Evolutionary conservation across 2,797 vertebrate genomes (phyloP).

Genomic region (Myiotriccus ornatus): DNA sequence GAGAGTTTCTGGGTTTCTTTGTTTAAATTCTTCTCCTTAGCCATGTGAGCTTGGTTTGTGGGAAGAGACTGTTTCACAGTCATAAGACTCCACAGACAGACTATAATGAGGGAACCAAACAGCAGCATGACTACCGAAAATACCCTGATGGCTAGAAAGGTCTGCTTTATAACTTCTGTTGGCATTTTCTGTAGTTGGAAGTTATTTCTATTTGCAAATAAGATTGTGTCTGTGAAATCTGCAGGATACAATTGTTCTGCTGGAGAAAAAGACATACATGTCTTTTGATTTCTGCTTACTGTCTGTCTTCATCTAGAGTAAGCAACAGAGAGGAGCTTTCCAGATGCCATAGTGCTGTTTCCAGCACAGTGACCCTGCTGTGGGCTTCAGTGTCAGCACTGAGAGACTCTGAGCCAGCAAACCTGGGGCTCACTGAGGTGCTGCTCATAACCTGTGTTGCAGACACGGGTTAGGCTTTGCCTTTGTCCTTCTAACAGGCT

Average conservation of each 20-base stretch:
- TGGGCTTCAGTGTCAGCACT: neutral
- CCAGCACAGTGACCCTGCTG: neutral
- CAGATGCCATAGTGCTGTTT: neutral
- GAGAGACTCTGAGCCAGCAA: neutral
- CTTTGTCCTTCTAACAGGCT: neutral
- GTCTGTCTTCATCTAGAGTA: neutral
- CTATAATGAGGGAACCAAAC: neutral
- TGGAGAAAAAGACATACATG: fast-evolving
- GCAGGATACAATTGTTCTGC: neutral
- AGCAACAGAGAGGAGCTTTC: neutral
- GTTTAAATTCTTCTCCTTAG: neutral
- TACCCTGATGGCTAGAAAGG: neutral
- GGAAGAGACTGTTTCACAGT: neutral
- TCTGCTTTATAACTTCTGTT: neutral
- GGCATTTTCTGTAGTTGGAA: neutral
- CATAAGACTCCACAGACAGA: neutral
- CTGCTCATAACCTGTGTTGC: neutral
- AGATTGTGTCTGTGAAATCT: neutral
- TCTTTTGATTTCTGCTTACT: neutral
- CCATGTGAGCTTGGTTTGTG: neutral
- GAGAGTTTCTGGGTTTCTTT: neutral
- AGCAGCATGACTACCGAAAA: neutral
- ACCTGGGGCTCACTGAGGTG: neutral
- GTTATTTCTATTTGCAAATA: neutral
- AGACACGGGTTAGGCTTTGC: neutral